Evolutionary conservation across 1,140 invertebrate species (phyloP).

Genomic region (Drosophila equinoxialis): DNA sequence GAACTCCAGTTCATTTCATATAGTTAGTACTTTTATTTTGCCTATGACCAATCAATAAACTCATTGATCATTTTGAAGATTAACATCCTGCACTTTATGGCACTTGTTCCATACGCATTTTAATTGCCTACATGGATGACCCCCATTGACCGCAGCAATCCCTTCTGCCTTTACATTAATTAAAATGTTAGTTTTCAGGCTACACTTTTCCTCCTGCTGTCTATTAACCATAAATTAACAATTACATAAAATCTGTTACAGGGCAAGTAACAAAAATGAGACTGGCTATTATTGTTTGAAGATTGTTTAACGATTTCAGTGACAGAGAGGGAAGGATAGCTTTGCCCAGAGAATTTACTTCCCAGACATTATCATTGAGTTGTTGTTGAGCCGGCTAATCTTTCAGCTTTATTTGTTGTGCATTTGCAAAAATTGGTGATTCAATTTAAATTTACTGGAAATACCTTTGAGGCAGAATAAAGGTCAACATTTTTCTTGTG

Average conservation of each 20-base stretch:
- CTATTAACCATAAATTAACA: conserved; percentile 71
- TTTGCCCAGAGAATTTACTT: neutral
- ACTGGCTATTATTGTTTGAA: conserved; percentile 53
- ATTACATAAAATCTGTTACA: conserved; percentile 19
- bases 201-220: conserved; percentile 25
- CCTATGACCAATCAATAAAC: conserved; percentile 1
- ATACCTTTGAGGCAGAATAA: conserved; percentile 49
- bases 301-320: neutral
- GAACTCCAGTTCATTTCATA: neutral
- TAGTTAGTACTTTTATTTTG: neutral
- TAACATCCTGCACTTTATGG: conserved; percentile 5
- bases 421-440: conserved; percentile 45
- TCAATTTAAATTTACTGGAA: conserved; percentile 63
- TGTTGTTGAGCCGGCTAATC: conserved; percentile 28
- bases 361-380: conserved; percentile 10
- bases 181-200: conserved; percentile 40
- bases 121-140: conserved; percentile 10
- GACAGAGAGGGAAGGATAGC: too few relatives aligned
- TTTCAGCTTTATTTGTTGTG: conserved; percentile 52
- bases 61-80: neutral
- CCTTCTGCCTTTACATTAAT: conserved; percentile 50
- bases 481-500: conserved; percentile 37
- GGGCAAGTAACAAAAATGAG: conserved; percentile 28
- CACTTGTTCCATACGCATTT: conserved; percentile 17
- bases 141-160: conserved; percentile 44